Conservation (phyloP, 2,797 vertebrate genomes). For the Natrix natrix region DNA sequence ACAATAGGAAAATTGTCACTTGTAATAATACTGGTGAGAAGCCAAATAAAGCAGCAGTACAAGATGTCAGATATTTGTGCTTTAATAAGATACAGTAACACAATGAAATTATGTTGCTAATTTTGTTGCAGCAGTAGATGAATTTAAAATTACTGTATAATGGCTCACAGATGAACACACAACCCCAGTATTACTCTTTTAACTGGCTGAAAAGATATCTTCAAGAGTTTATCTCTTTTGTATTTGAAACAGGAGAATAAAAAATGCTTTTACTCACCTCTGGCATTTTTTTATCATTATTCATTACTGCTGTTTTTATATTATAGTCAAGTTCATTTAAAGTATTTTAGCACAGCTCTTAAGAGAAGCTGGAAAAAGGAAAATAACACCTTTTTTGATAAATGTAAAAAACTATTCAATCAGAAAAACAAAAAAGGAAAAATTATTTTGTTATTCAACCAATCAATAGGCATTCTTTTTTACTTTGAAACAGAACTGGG, state of each 20-base stretch:
- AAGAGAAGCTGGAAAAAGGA: slow-evolving; percentile 51
- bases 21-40: slow-evolving; percentile 79
- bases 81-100: slow-evolving; percentile 78
- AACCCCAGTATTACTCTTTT: slow-evolving; percentile 71
- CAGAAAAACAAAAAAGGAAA: slow-evolving; percentile 61
- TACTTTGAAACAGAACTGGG: slow-evolving; percentile 59
- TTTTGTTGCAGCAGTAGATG: slow-evolving; percentile 78
- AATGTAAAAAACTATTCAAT: slow-evolving; percentile 56
- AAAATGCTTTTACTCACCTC: slow-evolving; percentile 56
- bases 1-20: slow-evolving; percentile 80
- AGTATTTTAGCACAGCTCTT: slow-evolving; percentile 58
- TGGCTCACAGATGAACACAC: slow-evolving; percentile 72
- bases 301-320: slow-evolving; percentile 56
- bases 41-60: slow-evolving; percentile 79
- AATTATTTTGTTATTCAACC: slow-evolving; percentile 55
- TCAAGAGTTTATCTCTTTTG: slow-evolving; percentile 62
- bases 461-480: slow-evolving; percentile 56
- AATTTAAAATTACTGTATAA: slow-evolving; percentile 78
- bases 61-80: slow-evolving; percentile 78
- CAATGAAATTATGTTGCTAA: slow-evolving; percentile 80
- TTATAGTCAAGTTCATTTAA: slow-evolving; percentile 60
- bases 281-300: slow-evolving; percentile 62
- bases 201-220: slow-evolving; percentile 56
- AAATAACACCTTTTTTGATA: slow-evolving; percentile 60
- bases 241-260: slow-evolving; percentile 65